Evolutionary conservation across 2,888 invertebrate species (phyloP).

Genomic region (Teinopalpus imperialis): DNA sequence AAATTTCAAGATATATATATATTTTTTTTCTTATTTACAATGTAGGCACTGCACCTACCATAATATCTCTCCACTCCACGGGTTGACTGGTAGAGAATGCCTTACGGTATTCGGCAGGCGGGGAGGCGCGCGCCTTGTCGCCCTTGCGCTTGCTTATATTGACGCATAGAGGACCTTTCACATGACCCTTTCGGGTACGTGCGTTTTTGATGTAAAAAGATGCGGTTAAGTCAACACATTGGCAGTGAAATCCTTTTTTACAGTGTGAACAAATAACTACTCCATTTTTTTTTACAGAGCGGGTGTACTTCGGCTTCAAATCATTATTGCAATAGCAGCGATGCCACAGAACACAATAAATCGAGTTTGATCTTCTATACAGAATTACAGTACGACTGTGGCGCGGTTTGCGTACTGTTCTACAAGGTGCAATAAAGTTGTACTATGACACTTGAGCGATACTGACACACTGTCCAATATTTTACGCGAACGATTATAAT

Average conservation of each 20-base stretch:
- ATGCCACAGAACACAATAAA: background rate
- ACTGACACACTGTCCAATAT: background rate
- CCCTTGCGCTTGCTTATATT: slow-evolving; percentile 2
- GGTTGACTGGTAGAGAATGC: no score
- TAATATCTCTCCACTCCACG: no score
- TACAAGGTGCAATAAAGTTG: background rate
- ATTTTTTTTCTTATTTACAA: no score
- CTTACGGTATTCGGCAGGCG: no score
- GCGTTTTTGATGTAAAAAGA: slow-evolving; percentile 2
- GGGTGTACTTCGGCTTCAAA: slow-evolving; percentile 5
- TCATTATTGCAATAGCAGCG: background rate
- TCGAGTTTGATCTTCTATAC: background rate
- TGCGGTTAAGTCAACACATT: background rate
- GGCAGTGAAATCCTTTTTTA: slow-evolving; percentile 2
- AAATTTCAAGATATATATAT: no score
- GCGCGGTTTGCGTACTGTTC: background rate
- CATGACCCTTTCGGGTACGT: background rate
- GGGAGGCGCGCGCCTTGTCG: background rate
- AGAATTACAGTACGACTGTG: background rate
- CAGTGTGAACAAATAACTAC: background rate
- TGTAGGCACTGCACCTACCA: no score
- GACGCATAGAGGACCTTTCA: background rate
- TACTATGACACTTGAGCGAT: background rate
- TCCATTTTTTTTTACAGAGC: slow-evolving; percentile 1
- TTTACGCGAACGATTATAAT: no score